Conservation (phyloP, 2,888 invertebrate species). For the Nephrotoma guestfalica region DNA sequence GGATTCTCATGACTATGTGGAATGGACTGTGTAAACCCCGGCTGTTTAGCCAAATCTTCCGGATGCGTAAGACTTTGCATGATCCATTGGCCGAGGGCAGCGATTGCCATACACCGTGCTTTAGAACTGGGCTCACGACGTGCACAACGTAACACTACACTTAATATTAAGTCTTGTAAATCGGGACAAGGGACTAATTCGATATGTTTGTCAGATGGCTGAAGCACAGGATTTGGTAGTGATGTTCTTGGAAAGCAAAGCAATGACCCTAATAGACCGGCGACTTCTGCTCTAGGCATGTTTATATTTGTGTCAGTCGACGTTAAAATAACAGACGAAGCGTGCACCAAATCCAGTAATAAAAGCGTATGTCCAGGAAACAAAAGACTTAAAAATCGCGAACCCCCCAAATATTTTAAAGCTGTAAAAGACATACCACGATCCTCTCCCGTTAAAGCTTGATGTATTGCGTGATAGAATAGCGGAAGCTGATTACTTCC, state of each 20-base stretch:
- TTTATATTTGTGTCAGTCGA: constrained; percentile 55
- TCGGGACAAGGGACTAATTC: constrained; percentile 31
- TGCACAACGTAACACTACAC: constrained; percentile 74
- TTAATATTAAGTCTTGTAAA: constrained; percentile 61
- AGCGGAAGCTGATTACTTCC: constrained; percentile 56
- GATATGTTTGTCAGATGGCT: constrained; percentile 39
- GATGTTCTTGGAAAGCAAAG: constrained; percentile 63
- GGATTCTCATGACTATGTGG: constrained; percentile 16
- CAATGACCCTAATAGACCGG: constrained; percentile 75
- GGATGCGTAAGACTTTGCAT: constrained; percentile 24
- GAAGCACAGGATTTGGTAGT: constrained; percentile 36
- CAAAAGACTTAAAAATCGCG: constrained; percentile 71
- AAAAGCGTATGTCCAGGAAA: constrained; percentile 80
- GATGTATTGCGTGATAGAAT: constrained; percentile 77
- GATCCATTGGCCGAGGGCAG: constrained; percentile 55
- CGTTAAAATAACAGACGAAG: constrained; percentile 74
- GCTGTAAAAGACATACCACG: constrained; percentile 64
- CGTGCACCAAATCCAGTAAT: constrained; percentile 77
- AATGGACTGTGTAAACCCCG: constrained; percentile 21
- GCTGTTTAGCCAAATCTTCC: background rate
- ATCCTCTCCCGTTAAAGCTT: constrained; percentile 49
- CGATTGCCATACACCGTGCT: constrained; percentile 79
- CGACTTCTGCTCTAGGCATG: constrained; percentile 81
- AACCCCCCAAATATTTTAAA: constrained; percentile 68
- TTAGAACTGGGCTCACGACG: constrained; percentile 76